These are phyloP conservation scores for Monomorium pharaonis DNA, from an alignment of 1,140 invertebrate species.

Conservation along the genomic window DNA sequence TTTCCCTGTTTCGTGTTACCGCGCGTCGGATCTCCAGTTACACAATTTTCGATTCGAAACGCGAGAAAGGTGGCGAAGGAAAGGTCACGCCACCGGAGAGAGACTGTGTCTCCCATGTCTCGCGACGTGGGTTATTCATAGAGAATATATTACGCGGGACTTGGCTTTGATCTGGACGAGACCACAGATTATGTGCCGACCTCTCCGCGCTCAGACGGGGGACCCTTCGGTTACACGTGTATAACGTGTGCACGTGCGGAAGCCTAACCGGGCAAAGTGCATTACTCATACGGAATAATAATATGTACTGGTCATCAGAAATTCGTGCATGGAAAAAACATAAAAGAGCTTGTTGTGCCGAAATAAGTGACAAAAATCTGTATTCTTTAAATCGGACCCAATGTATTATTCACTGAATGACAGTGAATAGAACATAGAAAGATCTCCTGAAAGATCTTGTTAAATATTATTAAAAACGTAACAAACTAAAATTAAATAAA, in stretches of 20 bases:
- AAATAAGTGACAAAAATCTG: constrained; percentile 43
- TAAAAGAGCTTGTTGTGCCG: constrained; percentile 45
- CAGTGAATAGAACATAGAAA: too few relatives aligned
- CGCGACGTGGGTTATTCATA: constrained; percentile 74
- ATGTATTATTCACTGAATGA: too few relatives aligned
- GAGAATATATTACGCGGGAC: constrained; percentile 79
- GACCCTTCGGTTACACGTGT: not conserved
- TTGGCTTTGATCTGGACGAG: constrained; percentile 79
- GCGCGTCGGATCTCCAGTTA: not conserved
- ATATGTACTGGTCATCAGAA: constrained; percentile 60
- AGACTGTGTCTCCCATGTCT: not conserved
- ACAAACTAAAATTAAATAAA: too few relatives aligned
- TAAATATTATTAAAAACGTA: too few relatives aligned
- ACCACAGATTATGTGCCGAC: constrained; percentile 74
- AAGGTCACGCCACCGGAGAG: constrained; percentile 16
- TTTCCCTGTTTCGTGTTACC: constrained; percentile 3
- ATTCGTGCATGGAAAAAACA: constrained; percentile 54
- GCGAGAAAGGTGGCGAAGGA: constrained; percentile 2
- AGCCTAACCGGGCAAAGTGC: constrained; percentile 67
- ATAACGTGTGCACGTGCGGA: constrained; percentile 24
- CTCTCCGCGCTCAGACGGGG: constrained; percentile 50
- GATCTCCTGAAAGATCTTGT: too few relatives aligned
- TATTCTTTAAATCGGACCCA: too few relatives aligned
- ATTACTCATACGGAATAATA: constrained; percentile 63
- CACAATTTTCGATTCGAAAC: not conserved